These are phyloP conservation scores for Flabesymbios commensalis DNA, from an alignment of 2,888 invertebrate species.

Conservation along the genomic window DNA sequence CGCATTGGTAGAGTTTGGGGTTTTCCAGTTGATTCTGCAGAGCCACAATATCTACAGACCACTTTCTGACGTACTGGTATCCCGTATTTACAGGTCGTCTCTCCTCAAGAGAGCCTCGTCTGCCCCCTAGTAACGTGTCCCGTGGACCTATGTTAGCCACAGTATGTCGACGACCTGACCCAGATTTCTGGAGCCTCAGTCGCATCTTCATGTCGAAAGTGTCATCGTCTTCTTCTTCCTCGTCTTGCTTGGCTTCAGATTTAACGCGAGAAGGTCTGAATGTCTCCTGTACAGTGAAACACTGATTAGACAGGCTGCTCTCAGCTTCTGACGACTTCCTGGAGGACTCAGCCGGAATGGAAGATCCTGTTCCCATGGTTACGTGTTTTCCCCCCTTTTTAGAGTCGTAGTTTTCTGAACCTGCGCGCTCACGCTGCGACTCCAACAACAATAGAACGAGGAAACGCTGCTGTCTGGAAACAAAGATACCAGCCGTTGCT, in stretches of 20 bases:
- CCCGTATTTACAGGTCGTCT: constrained; percentile 28
- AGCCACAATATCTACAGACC: constrained; percentile 58
- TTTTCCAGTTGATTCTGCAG: constrained; percentile 58
- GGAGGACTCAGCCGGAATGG: neutral
- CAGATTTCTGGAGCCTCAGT: constrained; percentile 17
- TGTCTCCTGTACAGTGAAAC: too few relatives aligned
- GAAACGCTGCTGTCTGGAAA: too few relatives aligned
- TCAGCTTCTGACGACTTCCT: neutral
- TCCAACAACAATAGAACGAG: too few relatives aligned
- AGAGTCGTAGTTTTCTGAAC: too few relatives aligned
- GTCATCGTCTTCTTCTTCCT: constrained; percentile 25
- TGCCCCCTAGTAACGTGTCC: constrained; percentile 6
- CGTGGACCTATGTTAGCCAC: constrained; percentile 37
- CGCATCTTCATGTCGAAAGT: constrained; percentile 31
- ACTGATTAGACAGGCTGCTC: neutral
- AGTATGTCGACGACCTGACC: constrained; percentile 31
- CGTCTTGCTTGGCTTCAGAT: constrained; percentile 7
- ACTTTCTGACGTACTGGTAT: constrained; percentile 58
- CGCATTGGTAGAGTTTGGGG: constrained; percentile 45
- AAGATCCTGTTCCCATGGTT: too few relatives aligned
- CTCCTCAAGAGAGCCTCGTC: constrained; percentile 10
- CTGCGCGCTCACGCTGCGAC: too few relatives aligned
- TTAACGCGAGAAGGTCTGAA: too few relatives aligned
- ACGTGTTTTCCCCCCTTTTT: too few relatives aligned
- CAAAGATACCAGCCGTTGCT: too few relatives aligned